These are phyloP conservation scores for Caenorhabditis sp. DNA, from an alignment of 2,888 invertebrate genomes.

Conservation along the genomic window DNA sequence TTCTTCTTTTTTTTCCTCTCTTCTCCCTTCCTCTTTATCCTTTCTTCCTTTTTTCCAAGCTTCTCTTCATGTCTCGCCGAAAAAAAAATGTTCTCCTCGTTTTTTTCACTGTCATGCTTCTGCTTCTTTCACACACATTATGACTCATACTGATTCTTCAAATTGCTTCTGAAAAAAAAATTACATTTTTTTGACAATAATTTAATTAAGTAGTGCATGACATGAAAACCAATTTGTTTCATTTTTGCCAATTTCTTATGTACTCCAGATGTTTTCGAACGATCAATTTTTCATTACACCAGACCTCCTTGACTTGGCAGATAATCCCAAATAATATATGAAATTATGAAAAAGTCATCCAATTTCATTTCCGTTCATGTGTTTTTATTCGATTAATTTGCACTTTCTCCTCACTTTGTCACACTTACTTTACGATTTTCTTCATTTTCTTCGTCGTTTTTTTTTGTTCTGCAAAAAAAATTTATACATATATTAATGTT, in stretches of 20 bases:
- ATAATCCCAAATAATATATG: not conserved
- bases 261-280: not conserved
- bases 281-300: not conserved
- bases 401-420: too few relatives aligned
- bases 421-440: not conserved
- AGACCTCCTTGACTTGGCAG: not conserved
- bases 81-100: not conserved
- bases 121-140: not conserved
- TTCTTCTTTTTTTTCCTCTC: not conserved
- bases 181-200: too few relatives aligned
- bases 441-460: too few relatives aligned
- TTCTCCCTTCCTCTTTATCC: slow-evolving; percentile 8
- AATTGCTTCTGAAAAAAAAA: not conserved
- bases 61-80: slow-evolving; percentile 1
- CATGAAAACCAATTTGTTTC: not conserved
- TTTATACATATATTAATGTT: not conserved
- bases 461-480: too few relatives aligned
- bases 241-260: not conserved
- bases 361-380: not conserved
- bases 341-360: not conserved
- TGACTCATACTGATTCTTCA: not conserved
- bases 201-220: too few relatives aligned
- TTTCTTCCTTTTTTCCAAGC: not conserved
- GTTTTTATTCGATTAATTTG: not conserved
- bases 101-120: not conserved